Base-by-base conservation (phyloP, 2,797 vertebrate species). In the Nasua narica region DNA sequence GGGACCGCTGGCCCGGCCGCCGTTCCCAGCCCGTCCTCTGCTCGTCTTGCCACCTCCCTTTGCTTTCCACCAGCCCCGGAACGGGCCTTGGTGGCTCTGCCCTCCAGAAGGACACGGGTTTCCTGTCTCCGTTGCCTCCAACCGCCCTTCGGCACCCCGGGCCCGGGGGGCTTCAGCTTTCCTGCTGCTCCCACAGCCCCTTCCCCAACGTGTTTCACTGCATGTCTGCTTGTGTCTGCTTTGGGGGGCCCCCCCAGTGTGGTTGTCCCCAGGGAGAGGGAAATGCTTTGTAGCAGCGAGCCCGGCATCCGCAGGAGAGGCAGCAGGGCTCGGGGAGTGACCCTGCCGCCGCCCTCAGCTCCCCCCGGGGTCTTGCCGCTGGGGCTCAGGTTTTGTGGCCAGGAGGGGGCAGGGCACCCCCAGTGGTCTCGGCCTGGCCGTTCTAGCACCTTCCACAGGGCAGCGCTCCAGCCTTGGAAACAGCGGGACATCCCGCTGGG, bases 401-500 rank as follows among this genome's bases (percentile, higher is more conserved):
- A 15, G 23, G 56, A 10, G 70, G 29, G 40, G 70, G 3, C 5
- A 29, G 40, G 25, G 70, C 70, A 29, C 2, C 70, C 29, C 25
- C 0, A 8, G 40, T 4, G 40, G 32, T 67, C 15, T 35, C 16
- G 3, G 16, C 32, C 16, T 35, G 16, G 62, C n/a, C 2, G 8
- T 35, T 67, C 15, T 35, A 15, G 62, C 9, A 15, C 16, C 62
- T 67, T 25, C 29, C 3, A 4, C 48, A n/a, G 58, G 74, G 46
- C 76, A 37, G 58, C 0, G 1, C 58, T 32, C 25, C 19, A 25
- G 54, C 37, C 37, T 11, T 32, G 10, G 37, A 23, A 10, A 9
- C 18, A 13, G 9, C 1, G 7, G 15, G 0, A 37, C 0, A 2
- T 6, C 27, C 46, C 11, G 0, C 43, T 4, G 7, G 25, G 11